These are phyloP conservation scores for Seriola rivoliana DNA, from an alignment of 2,113 vertebrate species.

Conservation along the genomic window DNA sequence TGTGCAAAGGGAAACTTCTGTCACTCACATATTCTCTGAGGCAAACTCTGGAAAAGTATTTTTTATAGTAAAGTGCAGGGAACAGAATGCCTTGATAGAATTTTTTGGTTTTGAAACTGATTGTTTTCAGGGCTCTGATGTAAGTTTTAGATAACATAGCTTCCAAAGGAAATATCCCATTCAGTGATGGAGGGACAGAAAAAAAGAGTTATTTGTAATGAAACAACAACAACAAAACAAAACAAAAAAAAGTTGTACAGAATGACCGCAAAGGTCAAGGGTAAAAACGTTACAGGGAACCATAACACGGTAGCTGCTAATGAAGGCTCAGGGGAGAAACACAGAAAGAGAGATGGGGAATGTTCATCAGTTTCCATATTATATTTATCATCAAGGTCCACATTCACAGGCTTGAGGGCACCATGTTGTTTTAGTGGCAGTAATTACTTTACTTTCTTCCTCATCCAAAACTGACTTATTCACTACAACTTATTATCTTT, in stretches of 20 bases:
- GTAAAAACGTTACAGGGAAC: constrained; percentile 13
- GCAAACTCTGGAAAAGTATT: constrained; percentile 3
- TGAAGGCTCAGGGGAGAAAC: constrained; percentile 77
- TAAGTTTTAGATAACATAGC: background rate
- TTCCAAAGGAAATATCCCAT: background rate
- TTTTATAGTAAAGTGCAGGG: background rate
- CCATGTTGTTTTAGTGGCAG: constrained; percentile 28
- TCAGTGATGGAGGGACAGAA: background rate
- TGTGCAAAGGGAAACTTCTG: too few species aligned
- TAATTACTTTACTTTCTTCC: constrained; percentile 16
- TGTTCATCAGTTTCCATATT: constrained; percentile 70
- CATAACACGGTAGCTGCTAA: constrained; percentile 74
- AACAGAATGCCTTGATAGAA: background rate
- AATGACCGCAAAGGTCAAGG: background rate
- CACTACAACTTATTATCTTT: constrained; percentile 14
- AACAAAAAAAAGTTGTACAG: background rate
- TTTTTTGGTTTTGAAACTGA: background rate
- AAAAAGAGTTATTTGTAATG: background rate
- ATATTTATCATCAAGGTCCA: constrained; percentile 80
- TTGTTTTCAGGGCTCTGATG: background rate
- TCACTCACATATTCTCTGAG: background rate
- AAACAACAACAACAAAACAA: background rate
- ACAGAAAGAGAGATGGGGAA: constrained; percentile 9
- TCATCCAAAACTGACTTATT: background rate
- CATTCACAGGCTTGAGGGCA: constrained; percentile 67